Evolutionary conservation across 1,140 invertebrate species (phyloP), one percentile per base, ranked within the genome.

Genomic region (Arctopsyche grandis): DNA sequence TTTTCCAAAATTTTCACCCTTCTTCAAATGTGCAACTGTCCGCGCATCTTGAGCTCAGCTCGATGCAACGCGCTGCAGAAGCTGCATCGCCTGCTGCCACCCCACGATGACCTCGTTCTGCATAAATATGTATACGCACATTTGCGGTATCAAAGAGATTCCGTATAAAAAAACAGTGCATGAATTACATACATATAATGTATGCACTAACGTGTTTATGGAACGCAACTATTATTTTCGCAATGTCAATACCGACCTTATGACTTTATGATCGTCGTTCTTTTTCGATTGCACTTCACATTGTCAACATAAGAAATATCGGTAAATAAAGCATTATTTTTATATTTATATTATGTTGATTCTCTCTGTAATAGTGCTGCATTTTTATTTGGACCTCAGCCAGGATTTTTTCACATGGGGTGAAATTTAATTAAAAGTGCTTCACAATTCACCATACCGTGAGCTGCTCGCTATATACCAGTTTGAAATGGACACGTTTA

Each of bases 71-170:
- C 70, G 16, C 5, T 74, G 71, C 71, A 74, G n/a, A 1, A 24
- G 71, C 48, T 56, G 46, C 21, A 66, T 3, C 10, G 3, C 16
- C 5, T 73, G 70, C 44, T 46, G 21, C 70, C n/a, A 29, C 43
- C 38, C 70, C 14, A 48, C 3, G n/a, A 29, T 78, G 69, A 78
- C 69, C 56, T 69, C 52, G 38, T 78, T 73, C n/a, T 78, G 69
- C 66, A 78, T 71, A 71, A 71, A 71, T 48, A 7, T 7, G 1
- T 38, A 48, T 71, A 78, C 77, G 71, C 19, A 56, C 77, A 70
- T 77, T 79, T 76, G 76, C 26, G 77, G 77, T 81, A 63, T 73
- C 44, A 69, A 66, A 81, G 24, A 70, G 70, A 75, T 77, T 81
- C 80, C 48, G 44, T 78, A 22, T 81, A 52, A 52, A 43, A 24